Conservation (phyloP, 2,797 vertebrate species). For the Macropodus opercularis region DNA sequence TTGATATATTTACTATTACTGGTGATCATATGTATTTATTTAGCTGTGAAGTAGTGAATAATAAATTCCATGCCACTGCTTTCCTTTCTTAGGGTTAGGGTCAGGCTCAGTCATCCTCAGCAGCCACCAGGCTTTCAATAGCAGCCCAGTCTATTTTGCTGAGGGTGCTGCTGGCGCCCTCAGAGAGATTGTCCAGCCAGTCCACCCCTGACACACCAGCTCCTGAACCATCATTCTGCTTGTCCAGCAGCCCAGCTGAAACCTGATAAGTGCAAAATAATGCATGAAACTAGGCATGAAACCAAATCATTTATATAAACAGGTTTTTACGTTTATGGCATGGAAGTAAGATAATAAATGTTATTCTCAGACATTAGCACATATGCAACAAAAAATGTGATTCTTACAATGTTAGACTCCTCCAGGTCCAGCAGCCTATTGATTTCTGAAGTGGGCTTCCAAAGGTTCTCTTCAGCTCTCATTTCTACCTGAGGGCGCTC, state of each 20-base stretch:
- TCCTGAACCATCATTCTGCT: slow-evolving; percentile 13
- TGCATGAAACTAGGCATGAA: background rate
- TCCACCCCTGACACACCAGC: slow-evolving; percentile 29
- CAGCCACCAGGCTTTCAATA: slow-evolving; percentile 87
- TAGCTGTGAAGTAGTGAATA: background rate
- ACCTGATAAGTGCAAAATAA: slow-evolving; percentile 60
- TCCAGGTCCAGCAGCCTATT: slow-evolving; percentile 64
- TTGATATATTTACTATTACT: slow-evolving; percentile 1
- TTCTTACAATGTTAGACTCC: slow-evolving; percentile 50
- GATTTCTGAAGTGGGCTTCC: slow-evolving; percentile 75
- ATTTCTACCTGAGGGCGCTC: slow-evolving; percentile 44
- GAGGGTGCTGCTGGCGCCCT: slow-evolving; percentile 85
- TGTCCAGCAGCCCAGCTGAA: slow-evolving; percentile 20
- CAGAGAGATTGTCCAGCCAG: slow-evolving; percentile 79
- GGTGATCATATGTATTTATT: background rate
- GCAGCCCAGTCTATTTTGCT: slow-evolving; percentile 93
- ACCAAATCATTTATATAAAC: background rate
- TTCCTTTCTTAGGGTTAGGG: background rate
- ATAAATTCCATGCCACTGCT: background rate
- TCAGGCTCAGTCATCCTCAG: slow-evolving; percentile 65
- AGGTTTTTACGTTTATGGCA: background rate
- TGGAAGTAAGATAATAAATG: background rate
- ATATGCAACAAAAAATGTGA: background rate
- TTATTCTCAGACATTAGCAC: background rate
- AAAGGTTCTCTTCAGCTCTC: slow-evolving; percentile 72